These are phyloP conservation scores for Diglossa cyanea DNA, from an alignment of 2,797 vertebrate genomes.

Conservation along the genomic window DNA sequence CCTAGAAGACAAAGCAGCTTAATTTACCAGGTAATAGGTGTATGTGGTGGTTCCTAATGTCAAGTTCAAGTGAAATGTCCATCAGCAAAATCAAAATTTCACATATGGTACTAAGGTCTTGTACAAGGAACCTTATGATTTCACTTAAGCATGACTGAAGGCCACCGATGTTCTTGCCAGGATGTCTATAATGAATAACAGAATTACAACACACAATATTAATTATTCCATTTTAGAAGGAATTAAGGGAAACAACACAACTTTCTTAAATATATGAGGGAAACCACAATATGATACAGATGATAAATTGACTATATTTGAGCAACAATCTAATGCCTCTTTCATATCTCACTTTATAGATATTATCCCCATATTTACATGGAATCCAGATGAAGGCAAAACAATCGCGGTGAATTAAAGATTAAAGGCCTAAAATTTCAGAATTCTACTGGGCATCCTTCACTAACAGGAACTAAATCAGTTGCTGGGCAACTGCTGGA, in stretches of 20 bases:
- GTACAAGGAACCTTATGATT: background rate
- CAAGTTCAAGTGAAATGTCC: background rate
- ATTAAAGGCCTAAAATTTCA: background rate
- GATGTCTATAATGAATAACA: background rate
- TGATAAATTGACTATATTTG: background rate
- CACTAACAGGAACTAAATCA: background rate
- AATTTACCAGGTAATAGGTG: background rate
- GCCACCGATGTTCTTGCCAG: background rate
- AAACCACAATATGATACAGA: background rate
- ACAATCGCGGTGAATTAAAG: background rate
- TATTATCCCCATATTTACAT: background rate
- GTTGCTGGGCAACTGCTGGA: background rate
- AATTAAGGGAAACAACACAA: background rate
- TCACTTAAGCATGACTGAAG: background rate
- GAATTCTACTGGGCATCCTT: background rate
- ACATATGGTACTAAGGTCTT: background rate
- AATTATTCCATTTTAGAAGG: background rate
- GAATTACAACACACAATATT: background rate
- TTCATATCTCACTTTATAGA: background rate
- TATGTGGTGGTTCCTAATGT: background rate
- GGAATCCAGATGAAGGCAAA: background rate
- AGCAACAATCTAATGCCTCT: background rate
- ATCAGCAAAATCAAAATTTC: background rate
- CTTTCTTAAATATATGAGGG: background rate
- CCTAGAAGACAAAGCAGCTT: background rate